phyloP scores from a whole-genome alignment of 2,888 invertebrate species.

The Camponotus fellah region DNA sequence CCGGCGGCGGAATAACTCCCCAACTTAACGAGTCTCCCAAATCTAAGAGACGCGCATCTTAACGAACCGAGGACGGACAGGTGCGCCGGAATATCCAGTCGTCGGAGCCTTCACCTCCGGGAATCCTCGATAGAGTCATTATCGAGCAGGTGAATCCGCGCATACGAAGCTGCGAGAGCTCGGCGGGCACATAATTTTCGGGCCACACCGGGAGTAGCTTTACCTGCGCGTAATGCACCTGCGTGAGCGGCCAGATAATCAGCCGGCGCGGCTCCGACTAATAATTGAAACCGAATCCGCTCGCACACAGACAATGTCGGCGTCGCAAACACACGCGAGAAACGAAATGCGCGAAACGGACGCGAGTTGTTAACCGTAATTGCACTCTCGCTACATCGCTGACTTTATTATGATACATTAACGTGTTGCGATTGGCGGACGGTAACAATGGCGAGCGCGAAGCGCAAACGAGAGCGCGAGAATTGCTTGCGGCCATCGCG shows the following conservation, averaged over 20 bases:
- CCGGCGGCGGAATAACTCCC: constrained; percentile 13
- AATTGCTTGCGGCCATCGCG: neutral
- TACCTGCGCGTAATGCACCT: constrained; percentile 58
- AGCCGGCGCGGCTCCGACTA: constrained; percentile 59
- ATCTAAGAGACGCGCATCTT: constrained; percentile 29
- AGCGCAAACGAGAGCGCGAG: constrained; percentile 3
- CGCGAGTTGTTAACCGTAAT: constrained; percentile 56
- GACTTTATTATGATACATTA: constrained; percentile 54
- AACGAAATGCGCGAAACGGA: constrained; percentile 44
- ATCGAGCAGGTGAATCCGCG: constrained; percentile 78
- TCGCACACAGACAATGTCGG: neutral
- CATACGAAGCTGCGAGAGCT: constrained; percentile 53
- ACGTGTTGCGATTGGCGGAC: constrained; percentile 9
- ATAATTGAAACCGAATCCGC: constrained; percentile 70
- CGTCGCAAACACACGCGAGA: constrained; percentile 17
- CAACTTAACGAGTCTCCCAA: constrained; percentile 31
- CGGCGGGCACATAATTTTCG: constrained; percentile 65
- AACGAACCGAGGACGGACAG: constrained; percentile 69
- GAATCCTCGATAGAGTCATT: constrained; percentile 78
- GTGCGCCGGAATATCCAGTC: constrained; percentile 62
- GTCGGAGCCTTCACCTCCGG: neutral
- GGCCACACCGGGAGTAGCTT: constrained; percentile 62
- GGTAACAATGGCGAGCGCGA: constrained; percentile 22
- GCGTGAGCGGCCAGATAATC: constrained; percentile 67
- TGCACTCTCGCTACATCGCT: constrained; percentile 25